Evolutionary conservation across 2,888 invertebrate genomes (phyloP), one percentile per base, ranked within the genome.

Genomic region (Sinodicranocentrus sp.): DNA sequence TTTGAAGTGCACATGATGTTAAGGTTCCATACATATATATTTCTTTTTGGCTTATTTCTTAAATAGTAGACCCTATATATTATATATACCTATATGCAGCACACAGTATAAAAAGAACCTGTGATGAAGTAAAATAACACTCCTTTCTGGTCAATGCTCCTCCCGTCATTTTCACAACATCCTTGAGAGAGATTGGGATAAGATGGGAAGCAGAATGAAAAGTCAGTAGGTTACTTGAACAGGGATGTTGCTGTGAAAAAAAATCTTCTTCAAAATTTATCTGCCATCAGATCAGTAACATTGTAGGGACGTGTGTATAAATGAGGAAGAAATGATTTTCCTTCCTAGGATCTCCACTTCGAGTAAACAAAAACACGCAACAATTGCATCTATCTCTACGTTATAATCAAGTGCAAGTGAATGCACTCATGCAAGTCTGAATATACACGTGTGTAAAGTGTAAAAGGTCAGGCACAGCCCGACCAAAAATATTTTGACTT

Each of bases 101-200:
- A 5, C 10, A 48, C 2, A 48, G 48, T 48, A 48, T n/a, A n/a
- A 48, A n/a, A 48, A 48, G 48, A 48, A 39, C 6, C 39, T 39
- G n/a, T n/a, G 48, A 15, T n/a, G n/a, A n/a, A n/a, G 15, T 48
- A 48, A 48, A 48, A 5, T 10, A 2, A 48, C 39, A 39, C 48
- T 48, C 21, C 52, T 76, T 76, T 76, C 54, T 67, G 76, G 76
- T 76, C 76, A 76, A 76, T 67, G 67, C 76, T 76, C 76, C 57
- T 68, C 65, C 75, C 54, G 67, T 33, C 63, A 63, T 67, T 75
- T 63, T 52, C 65, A 63, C n/a, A 72, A 48, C 73, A 73, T 73
- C 61, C 61, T 73, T 73, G 61, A 73, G 39, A n/a, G n/a, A 25
- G 71, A 59, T 15, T 44, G 23, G 13, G 26, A 48, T 28, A 26